A percentile compares a stretch with the other conserved stretches of the same genome.
Evolutionary conservation across 2,113 vertebrate genomes (phyloP).

Genomic region (Castor canadensis): DNA sequence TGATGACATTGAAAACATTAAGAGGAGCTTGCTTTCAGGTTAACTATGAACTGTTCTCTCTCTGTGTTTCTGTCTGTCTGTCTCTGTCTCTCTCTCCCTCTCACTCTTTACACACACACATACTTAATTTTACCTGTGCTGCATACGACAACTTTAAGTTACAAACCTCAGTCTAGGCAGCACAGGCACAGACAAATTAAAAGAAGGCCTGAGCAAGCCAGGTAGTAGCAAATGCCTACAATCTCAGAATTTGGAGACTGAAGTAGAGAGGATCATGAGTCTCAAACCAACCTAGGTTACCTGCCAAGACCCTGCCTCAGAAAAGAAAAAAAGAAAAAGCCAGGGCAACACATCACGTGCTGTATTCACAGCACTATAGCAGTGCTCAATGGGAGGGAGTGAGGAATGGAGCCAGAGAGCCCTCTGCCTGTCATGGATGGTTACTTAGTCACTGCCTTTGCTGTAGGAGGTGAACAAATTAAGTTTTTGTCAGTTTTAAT

Average conservation of each 20-base stretch:
- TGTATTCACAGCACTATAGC: neutral
- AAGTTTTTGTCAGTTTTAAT: neutral
- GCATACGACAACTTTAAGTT: neutral
- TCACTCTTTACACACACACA: no score
- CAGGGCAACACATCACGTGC: rapidly evolving
- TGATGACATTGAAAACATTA: neutral
- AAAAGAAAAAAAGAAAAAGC: no score
- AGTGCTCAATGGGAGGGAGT: neutral
- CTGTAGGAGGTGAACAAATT: no score
- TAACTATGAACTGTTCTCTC: neutral
- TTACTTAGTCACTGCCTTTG: neutral
- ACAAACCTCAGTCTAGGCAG: neutral
- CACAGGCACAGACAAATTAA: neutral
- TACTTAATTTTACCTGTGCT: neutral
- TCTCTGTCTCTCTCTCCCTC: no score
- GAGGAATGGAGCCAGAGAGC: neutral
- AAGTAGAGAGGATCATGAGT: no score
- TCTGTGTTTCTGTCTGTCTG: no score
- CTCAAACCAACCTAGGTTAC: no score
- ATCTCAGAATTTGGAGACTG: no score
- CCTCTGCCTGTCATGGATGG: neutral
- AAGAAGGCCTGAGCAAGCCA: neutral
- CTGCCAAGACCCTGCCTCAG: no score
- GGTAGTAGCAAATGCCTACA: no score
- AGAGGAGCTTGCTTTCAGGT: neutral